Evolutionary conservation across 2,113 vertebrate species (phyloP), one percentile per base, ranked within the genome.

Genomic region (Chascanopsetta lugubris): DNA sequence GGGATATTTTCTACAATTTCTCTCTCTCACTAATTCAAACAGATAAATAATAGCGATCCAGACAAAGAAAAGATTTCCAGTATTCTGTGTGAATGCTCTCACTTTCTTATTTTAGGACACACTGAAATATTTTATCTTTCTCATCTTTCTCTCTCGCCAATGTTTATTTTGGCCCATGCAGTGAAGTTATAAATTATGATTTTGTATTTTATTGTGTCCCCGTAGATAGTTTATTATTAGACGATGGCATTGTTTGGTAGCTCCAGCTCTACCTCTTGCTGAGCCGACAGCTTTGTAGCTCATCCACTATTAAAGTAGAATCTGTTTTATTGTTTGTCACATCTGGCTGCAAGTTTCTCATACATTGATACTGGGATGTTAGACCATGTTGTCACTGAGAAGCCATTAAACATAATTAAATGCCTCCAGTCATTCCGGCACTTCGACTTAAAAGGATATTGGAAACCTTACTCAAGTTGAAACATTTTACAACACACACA

Each of bases 371-470:
- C 20, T 24, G 6, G 26, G 26, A 17, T 32, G 15, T 61, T 47
- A 34, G 27, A 22, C 7, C 12, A 47, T 61, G 20, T 61, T 61
- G 18, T 47, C 40, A 32, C 32, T 26, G 8, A 11, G 20, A 47
- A 26, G 20, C 43, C 58, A 34, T 61, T 47, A 61, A 47, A 20
- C 13, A 22, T 60, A 47, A 60, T 47, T 30, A 60, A 47, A 60
- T 59, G 24, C 56, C 55, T 59, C 40, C 40, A 45, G n/a, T 21
- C 20, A 32, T 59, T 45, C 26, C 30, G n/a, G 25, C 57, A 46
- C 12, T 21, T 30, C 25, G 25, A 59, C 25, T 27, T 60, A 22
- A 60, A 60, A 18, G n/a, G 6, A 30, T 20, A 30, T 13, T 30
- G 26, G 26, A 58, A 58, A 58, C 8, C 24, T 42, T 6, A 6